Percentiles rank a stretch among this genome's conserved stretches.
phyloP scores from a whole-genome alignment of 2,797 vertebrate species.

The Furcifer pardalis region DNA sequence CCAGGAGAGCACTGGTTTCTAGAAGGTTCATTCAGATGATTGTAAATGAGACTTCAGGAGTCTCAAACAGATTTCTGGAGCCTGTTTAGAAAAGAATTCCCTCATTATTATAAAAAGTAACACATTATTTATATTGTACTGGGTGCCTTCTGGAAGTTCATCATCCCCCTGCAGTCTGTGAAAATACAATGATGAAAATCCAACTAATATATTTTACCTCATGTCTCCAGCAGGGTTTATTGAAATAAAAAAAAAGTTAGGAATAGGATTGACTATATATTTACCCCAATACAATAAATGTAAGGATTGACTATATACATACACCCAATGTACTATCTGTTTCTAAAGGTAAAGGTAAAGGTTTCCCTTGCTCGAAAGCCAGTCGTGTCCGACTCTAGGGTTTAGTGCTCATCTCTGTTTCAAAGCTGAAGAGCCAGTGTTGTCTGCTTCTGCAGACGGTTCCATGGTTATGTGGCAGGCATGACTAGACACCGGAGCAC shows the following conservation, averaged over 20 bases:
- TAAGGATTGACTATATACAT: background rate
- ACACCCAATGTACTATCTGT: conserved; percentile 12
- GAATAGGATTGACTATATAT: background rate
- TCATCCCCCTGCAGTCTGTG: background rate
- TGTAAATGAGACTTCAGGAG: background rate
- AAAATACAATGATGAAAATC: background rate
- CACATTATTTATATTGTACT: background rate
- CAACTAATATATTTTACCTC: background rate
- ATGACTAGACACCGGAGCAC: too few relatives aligned
- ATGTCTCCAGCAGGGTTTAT: background rate
- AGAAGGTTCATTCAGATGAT: background rate
- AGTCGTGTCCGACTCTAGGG: too few relatives aligned
- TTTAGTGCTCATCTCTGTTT: too few relatives aligned
- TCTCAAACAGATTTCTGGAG: background rate
- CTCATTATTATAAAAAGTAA: background rate
- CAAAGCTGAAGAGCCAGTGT: too few relatives aligned
- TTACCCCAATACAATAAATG: conserved; percentile 9
- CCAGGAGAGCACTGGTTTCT: background rate
- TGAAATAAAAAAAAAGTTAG: background rate
- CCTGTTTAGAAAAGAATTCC: background rate
- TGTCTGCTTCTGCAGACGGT: too few relatives aligned
- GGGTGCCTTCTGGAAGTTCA: background rate
- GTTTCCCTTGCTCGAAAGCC: too few relatives aligned
- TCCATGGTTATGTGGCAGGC: too few relatives aligned
- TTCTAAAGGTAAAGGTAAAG: too few relatives aligned